phyloP scores from a whole-genome alignment of 2,113 vertebrate genomes.

The Gila orcuttii region DNA sequence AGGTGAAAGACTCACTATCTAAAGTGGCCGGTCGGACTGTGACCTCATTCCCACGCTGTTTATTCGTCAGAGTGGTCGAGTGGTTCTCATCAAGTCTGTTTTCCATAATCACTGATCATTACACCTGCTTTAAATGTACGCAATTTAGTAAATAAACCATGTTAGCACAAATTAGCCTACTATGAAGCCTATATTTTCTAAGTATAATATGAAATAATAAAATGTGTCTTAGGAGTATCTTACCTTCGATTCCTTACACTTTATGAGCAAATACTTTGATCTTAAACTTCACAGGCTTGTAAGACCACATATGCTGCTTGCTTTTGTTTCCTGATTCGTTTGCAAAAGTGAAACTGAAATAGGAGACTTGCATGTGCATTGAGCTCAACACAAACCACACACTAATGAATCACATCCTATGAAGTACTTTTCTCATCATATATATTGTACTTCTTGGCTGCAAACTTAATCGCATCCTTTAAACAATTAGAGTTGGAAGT shows the following conservation, averaged over 20 bases:
- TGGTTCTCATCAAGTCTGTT: conserved; percentile 69
- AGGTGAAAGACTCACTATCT: conserved; percentile 78
- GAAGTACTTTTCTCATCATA: neutral
- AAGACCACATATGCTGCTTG: neutral
- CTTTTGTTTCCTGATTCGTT: conserved; percentile 46
- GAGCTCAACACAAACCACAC: neutral
- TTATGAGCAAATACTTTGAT: neutral
- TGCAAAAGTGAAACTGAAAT: conserved; percentile 56
- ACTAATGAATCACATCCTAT: neutral
- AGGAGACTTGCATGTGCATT: neutral
- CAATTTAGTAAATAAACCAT: neutral
- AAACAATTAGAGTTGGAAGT: neutral
- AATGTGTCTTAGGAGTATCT: neutral
- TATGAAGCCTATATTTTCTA: neutral
- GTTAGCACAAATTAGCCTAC: neutral
- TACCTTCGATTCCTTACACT: neutral
- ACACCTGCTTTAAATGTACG: conserved; percentile 33
- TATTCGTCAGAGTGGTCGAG: conserved; percentile 90
- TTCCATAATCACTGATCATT: conserved; percentile 47
- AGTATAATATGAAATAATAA: neutral
- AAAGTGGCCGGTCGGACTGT: conserved; percentile 87
- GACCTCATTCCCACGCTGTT: conserved; percentile 92
- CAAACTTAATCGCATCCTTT: neutral
- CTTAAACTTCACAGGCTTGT: neutral
- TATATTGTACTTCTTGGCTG: neutral